Percentiles rank a stretch among this genome's conserved stretches.
These are phyloP conservation scores for Sinohyriopsis cumingii DNA, from an alignment of 2,888 invertebrate genomes.

Conservation along the genomic window DNA sequence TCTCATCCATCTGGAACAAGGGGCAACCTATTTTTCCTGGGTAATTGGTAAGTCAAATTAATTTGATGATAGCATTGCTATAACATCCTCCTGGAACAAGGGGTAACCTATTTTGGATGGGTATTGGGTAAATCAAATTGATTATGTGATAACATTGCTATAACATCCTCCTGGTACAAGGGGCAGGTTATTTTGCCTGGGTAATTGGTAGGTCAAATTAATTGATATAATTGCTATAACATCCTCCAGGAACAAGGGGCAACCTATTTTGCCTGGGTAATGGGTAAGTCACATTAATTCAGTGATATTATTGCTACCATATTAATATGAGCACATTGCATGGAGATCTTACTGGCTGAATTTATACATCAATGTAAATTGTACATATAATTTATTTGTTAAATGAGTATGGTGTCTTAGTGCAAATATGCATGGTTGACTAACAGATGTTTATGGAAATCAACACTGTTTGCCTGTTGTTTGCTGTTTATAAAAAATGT, in stretches of 20 bases:
- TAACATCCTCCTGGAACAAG: constrained; percentile 23
- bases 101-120: constrained; percentile 32
- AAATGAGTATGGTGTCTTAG: no score
- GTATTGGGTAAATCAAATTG: constrained; percentile 35
- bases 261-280: constrained; percentile 37
- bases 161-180: constrained; percentile 22
- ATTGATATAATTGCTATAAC: neutral
- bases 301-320: no score
- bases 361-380: no score
- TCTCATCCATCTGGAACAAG: constrained; percentile 22
- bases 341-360: no score
- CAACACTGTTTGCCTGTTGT: no score
- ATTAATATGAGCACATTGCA: no score
- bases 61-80: neutral
- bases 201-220: constrained; percentile 36
- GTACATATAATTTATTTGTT: no score
- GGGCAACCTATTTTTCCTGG: constrained; percentile 32
- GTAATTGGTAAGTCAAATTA: constrained; percentile 36
- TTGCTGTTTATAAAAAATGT: no score
- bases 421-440: no score
- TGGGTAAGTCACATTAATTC: constrained; percentile 29
- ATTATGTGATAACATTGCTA: neutral
- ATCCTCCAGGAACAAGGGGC: constrained; percentile 14
- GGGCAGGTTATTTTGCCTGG: constrained; percentile 33
- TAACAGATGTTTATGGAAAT: no score